Base-by-base conservation (phyloP, 2,797 vertebrate genomes). In the Discoglossus pictus region DNA sequence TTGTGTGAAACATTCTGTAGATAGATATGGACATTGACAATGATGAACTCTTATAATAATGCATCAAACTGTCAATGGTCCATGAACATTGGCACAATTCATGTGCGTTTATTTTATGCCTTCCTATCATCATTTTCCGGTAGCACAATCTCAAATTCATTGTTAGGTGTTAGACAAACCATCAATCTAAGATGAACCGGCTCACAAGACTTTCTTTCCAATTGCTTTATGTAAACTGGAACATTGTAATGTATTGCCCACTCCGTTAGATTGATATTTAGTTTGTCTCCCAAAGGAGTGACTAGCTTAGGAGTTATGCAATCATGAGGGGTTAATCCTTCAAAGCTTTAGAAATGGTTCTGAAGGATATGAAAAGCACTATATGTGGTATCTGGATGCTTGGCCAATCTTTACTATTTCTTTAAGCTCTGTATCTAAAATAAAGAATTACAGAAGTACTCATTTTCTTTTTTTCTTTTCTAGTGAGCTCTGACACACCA, bases 361-460 rank as follows among this genome's bases (percentile, higher is more conserved):
- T 93, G 89, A 94, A 93, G 2, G 92, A 92, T 13, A 96, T 98
- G 31, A 88, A 93, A 73, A 99, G 93, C 15, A 99, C 93, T 0
- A 95, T 99, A 81, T 99, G 98, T 61, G 97, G 97, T 0, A 97
- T 99, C 74, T 99, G 97, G 2, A 97, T n/a, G n/a, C n/a, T n/a
- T n/a, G n/a, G n/a, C n/a, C n/a, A n/a, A n/a, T n/a, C n/a, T n/a
- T n/a, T n/a, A n/a, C n/a, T n/a, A n/a, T n/a, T n/a, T n/a, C n/a
- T n/a, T n/a, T n/a, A n/a, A n/a, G n/a, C n/a, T n/a, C n/a, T n/a
- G n/a, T n/a, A n/a, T n/a, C n/a, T n/a, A n/a, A n/a, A n/a, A n/a
- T n/a, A n/a, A n/a, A n/a, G n/a, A n/a, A n/a, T n/a, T n/a, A n/a
- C n/a, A n/a, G n/a, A n/a, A n/a, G n/a, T n/a, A n/a, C n/a, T n/a